These are phyloP conservation scores for Lysiphlebus fabarum DNA, from an alignment of 1,140 invertebrate genomes.

Conservation along the genomic window DNA sequence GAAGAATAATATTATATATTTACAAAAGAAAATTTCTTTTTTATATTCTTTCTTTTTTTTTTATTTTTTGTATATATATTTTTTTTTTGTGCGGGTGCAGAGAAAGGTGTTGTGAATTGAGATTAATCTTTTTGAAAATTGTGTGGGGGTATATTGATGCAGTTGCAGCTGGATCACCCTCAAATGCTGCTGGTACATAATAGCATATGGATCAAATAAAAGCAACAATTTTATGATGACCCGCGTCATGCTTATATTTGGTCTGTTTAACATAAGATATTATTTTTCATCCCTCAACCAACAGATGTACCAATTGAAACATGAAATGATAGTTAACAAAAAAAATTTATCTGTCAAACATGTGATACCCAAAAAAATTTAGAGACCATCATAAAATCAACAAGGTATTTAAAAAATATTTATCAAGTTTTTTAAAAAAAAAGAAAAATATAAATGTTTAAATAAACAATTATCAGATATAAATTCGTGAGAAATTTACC, in stretches of 20 bases:
- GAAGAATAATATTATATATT: too few relatives aligned
- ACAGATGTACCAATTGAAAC: conserved; percentile 6
- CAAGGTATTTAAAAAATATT: too few relatives aligned
- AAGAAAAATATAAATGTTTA: background rate
- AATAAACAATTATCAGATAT: background rate
- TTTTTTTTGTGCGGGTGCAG: background rate
- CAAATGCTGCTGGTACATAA: too few relatives aligned
- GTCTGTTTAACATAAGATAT: background rate
- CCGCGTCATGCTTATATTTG: conserved; percentile 4
- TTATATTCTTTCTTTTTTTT: too few relatives aligned
- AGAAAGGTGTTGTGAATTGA: background rate
- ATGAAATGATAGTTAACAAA: background rate
- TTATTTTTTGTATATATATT: background rate
- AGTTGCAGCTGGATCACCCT: background rate
- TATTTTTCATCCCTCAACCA: conserved; percentile 3
- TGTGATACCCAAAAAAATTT: background rate
- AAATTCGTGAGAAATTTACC: too few relatives aligned
- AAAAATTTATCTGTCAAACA: background rate
- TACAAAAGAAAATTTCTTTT: too few relatives aligned
- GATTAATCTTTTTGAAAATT: background rate
- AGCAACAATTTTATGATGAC: conserved; percentile 7
- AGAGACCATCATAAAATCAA: too few relatives aligned
- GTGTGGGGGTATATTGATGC: background rate
- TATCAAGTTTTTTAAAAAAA: too few relatives aligned
- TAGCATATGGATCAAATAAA: background rate